These are phyloP conservation scores for Oryzias celebensis DNA, from an alignment of 2,113 vertebrate species.

Conservation along the genomic window DNA sequence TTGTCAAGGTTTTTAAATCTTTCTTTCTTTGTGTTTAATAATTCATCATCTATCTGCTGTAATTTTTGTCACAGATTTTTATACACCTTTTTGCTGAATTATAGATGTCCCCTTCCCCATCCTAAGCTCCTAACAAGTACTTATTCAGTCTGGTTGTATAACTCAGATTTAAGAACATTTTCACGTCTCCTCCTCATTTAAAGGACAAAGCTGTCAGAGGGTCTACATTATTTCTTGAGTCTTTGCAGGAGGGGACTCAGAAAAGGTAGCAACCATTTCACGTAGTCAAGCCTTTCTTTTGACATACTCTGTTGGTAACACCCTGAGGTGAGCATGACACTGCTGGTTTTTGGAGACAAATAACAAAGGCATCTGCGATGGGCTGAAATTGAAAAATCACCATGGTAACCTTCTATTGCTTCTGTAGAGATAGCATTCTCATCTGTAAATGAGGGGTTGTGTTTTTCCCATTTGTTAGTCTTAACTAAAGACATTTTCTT, in stretches of 20 bases:
- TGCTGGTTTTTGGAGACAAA: slow-evolving; percentile 58
- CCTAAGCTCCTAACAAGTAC: slow-evolving; percentile 50
- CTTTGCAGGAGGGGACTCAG: slow-evolving; percentile 53
- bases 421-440: slow-evolving; percentile 39
- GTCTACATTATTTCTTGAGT: slow-evolving; percentile 52
- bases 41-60: slow-evolving; percentile 71
- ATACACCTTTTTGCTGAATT: slow-evolving; percentile 70
- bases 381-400: slow-evolving; percentile 66
- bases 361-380: slow-evolving; percentile 60
- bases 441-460: slow-evolving; percentile 44
- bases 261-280: slow-evolving; percentile 56
- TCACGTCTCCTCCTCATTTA: slow-evolving; percentile 37
- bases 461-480: slow-evolving; percentile 40
- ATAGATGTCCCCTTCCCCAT: slow-evolving; percentile 64
- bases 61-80: slow-evolving; percentile 73
- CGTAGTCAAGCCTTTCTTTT: slow-evolving; percentile 64
- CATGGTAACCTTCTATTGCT: slow-evolving; percentile 54
- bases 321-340: slow-evolving; percentile 48
- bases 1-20: slow-evolving; percentile 72
- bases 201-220: slow-evolving; percentile 53
- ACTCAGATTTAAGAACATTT: slow-evolving; percentile 50
- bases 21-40: slow-evolving; percentile 67
- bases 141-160: slow-evolving; percentile 64
- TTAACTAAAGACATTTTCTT: slow-evolving; percentile 26
- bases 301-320: slow-evolving; percentile 66